Percentiles rank a stretch among this genome's conserved stretches.
Conservation (phyloP, 2,797 vertebrate species). For the Alectoris magna region DNA sequence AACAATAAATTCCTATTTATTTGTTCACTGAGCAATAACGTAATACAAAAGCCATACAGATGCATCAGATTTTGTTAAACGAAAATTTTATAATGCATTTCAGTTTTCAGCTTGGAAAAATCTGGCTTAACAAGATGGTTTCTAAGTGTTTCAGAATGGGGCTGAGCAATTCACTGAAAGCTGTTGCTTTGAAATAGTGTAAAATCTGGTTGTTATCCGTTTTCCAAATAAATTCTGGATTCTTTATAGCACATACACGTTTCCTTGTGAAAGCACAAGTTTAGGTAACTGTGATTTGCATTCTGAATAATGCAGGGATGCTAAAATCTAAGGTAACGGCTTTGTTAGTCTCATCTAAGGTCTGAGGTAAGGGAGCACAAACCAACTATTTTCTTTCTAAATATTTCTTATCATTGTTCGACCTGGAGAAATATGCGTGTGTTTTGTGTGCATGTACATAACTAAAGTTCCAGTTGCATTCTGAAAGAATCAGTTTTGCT, state of each 20-base stretch:
- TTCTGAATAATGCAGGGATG: slow-evolving; percentile 16
- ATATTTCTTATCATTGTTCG: not conserved
- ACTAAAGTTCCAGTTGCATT: not conserved
- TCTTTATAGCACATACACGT: accelerated
- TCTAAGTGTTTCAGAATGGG: slow-evolving; percentile 8
- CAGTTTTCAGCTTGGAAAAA: slow-evolving; percentile 7
- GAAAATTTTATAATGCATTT: not conserved
- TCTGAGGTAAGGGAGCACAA: not conserved
- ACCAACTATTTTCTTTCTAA: not conserved
- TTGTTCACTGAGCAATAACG: not conserved
- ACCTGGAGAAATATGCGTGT: not conserved
- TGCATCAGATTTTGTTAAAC: not conserved
- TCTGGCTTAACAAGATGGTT: slow-evolving; percentile 21
- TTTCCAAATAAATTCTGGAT: not conserved
- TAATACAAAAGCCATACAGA: not conserved
- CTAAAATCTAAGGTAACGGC: not conserved
- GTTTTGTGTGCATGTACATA: not conserved
- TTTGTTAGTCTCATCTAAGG: not conserved
- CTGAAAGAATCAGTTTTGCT: not conserved
- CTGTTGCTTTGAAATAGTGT: not conserved
- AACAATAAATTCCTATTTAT: not conserved
- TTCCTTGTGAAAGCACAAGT: not conserved
- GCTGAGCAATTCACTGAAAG: not conserved
- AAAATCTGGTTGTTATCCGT: not conserved
- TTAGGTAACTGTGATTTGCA: slow-evolving; percentile 18